Percentiles rank a stretch among this genome's conserved stretches.
phyloP scores from a whole-genome alignment of 2,113 vertebrate genomes.

The Eonycteris spelaea region DNA sequence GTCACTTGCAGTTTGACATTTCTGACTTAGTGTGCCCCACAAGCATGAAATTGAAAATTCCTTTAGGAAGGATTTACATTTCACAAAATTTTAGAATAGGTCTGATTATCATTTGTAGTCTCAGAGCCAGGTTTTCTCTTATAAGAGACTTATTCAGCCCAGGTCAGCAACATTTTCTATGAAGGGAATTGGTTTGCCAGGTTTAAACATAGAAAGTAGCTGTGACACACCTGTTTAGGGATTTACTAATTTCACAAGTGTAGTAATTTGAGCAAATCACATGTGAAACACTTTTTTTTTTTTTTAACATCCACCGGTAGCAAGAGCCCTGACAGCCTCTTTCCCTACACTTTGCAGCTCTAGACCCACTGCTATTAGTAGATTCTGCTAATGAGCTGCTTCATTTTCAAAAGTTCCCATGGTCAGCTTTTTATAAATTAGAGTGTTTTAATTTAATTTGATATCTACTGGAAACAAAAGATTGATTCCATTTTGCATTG shows the following conservation, averaged over 20 bases:
- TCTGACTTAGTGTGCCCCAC: slow-evolving; percentile 44
- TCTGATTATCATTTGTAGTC: slow-evolving; percentile 36
- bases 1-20: slow-evolving; percentile 58
- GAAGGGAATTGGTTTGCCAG: background rate
- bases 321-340: background rate
- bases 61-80: slow-evolving; percentile 56
- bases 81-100: slow-evolving; percentile 55
- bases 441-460: slow-evolving; percentile 51
- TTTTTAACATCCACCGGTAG: background rate
- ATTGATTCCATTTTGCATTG: slow-evolving; percentile 36
- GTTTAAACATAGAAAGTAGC: slow-evolving; percentile 29
- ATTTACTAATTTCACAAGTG: slow-evolving; percentile 49
- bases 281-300: background rate
- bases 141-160: background rate
- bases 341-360: background rate
- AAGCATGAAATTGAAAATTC: slow-evolving; percentile 50
- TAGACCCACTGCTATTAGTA: background rate
- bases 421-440: slow-evolving; percentile 37
- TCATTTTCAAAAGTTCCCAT: slow-evolving; percentile 31
- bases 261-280: slow-evolving; percentile 31
- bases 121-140: slow-evolving; percentile 27
- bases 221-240: slow-evolving; percentile 42
- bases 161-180: background rate
- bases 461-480: slow-evolving; percentile 38
- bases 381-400: slow-evolving; percentile 16